A percentile compares a stretch with the other conserved stretches of the same genome.
These are phyloP conservation scores for Rhagonycha lutea DNA, from an alignment of 2,888 invertebrate species.

Conservation along the genomic window DNA sequence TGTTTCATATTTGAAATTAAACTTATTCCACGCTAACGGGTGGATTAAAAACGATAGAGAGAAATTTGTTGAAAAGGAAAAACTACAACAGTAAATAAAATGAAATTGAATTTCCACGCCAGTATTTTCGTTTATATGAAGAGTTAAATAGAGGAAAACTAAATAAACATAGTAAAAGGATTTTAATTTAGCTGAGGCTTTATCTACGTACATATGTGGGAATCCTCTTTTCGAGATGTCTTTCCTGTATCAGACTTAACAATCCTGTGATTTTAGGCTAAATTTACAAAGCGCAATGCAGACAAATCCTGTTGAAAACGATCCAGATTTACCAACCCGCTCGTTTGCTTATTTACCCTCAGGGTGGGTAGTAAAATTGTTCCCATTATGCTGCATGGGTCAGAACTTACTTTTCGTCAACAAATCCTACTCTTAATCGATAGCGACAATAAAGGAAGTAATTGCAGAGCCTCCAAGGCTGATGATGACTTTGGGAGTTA, in stretches of 20 bases:
- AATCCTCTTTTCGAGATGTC: background rate
- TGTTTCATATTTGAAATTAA: background rate
- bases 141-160: constrained; percentile 11
- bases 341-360: constrained; percentile 13
- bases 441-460: background rate
- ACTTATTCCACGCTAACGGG: background rate
- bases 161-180: background rate
- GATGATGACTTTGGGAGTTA: background rate
- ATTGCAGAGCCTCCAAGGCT: background rate
- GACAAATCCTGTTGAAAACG: constrained; percentile 13
- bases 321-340: constrained; percentile 8
- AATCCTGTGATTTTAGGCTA: constrained; percentile 5
- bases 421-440: background rate
- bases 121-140: constrained; percentile 3
- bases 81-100: background rate
- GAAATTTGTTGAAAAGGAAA: background rate
- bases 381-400: constrained; percentile 10
- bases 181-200: constrained; percentile 7
- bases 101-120: constrained; percentile 10
- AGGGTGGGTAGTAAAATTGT: constrained; percentile 8
- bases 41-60: background rate
- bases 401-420: constrained; percentile 11
- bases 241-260: background rate
- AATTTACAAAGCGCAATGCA: background rate
- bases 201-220: constrained; percentile 1